phyloP scores from a whole-genome alignment of 2,888 invertebrate species.

The Diploptera punctata region DNA sequence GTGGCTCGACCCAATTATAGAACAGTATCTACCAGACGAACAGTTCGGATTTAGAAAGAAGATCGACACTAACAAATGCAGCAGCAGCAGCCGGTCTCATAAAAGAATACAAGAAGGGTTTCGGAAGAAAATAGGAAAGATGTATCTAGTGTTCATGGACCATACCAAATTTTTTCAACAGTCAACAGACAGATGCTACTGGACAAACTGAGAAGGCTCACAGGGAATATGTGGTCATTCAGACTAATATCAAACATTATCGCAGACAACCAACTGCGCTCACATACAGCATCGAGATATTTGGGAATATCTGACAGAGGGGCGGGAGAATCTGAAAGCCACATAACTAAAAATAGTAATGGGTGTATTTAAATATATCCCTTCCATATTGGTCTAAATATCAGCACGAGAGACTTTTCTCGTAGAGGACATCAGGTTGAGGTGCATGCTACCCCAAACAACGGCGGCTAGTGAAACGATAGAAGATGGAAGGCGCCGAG shows the following conservation, averaged over 20 bases:
- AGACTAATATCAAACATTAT: background rate
- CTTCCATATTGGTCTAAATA: background rate
- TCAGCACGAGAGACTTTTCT: background rate
- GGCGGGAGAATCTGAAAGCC: too few species aligned
- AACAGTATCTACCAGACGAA: background rate
- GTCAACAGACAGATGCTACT: background rate
- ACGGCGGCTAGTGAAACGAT: background rate
- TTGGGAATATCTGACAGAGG: too few species aligned
- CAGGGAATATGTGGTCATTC: background rate
- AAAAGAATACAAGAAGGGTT: background rate
- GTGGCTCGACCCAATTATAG: background rate
- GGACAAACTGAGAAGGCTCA: background rate
- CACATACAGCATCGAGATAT: too few species aligned
- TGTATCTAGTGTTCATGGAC: background rate
- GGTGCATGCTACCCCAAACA: background rate
- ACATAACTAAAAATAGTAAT: too few species aligned
- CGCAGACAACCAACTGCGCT: background rate
- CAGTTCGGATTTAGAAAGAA: background rate
- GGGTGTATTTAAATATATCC: background rate
- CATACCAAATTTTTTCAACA: background rate
- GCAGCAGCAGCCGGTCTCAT: background rate
- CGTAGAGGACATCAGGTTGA: background rate
- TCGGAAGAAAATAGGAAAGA: background rate
- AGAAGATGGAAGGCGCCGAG: background rate
- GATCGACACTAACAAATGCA: background rate